Percentiles rank a stretch among this genome's conserved stretches.
phyloP scores from a whole-genome alignment of 1,140 invertebrate species.

The Drosophila sucinea region DNA sequence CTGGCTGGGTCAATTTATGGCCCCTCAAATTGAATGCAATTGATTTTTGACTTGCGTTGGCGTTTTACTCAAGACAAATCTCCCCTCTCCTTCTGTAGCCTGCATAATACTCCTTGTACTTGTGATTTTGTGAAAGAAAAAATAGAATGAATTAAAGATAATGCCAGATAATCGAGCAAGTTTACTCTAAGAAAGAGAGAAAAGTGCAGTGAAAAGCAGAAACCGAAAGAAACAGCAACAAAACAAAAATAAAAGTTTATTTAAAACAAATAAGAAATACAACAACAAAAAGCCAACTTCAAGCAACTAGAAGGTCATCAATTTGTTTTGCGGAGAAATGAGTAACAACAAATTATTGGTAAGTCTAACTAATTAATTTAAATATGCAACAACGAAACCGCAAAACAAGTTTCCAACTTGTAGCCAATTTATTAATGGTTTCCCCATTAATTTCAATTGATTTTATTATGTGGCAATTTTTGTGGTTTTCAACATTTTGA shows the following conservation, averaged over 20 bases:
- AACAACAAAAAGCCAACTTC: slow-evolving; percentile 27
- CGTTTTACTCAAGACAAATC: slow-evolving; percentile 44
- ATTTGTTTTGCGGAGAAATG: slow-evolving; percentile 77
- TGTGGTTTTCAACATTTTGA: slow-evolving; percentile 23
- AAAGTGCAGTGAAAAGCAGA: slow-evolving; percentile 23
- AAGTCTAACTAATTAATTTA: slow-evolving; percentile 37
- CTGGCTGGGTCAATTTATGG: slow-evolving; percentile 67
- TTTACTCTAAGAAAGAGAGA: slow-evolving; percentile 43
- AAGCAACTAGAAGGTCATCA: slow-evolving; percentile 36
- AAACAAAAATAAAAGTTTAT: slow-evolving; percentile 32
- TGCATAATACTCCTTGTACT: slow-evolving; percentile 39
- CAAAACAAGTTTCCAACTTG: slow-evolving; percentile 40
- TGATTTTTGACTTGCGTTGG: slow-evolving; percentile 75
- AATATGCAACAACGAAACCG: slow-evolving; percentile 33
- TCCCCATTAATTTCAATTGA: slow-evolving; percentile 48
- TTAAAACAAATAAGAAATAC: slow-evolving; percentile 4
- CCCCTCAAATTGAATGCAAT: slow-evolving; percentile 77
- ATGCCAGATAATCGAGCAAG: slow-evolving; percentile 41
- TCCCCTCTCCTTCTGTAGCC: slow-evolving; percentile 14
- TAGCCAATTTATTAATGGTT: slow-evolving; percentile 5
- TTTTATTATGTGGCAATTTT: slow-evolving; percentile 38
- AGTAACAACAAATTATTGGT: slow-evolving; percentile 76
- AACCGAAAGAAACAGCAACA: slow-evolving; percentile 44
- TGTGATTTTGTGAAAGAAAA: slow-evolving; percentile 39
- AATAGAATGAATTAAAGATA: slow-evolving; percentile 29